Base-by-base conservation (phyloP, 2,113 vertebrate species). In the Aphelocoma coerulescens region DNA sequence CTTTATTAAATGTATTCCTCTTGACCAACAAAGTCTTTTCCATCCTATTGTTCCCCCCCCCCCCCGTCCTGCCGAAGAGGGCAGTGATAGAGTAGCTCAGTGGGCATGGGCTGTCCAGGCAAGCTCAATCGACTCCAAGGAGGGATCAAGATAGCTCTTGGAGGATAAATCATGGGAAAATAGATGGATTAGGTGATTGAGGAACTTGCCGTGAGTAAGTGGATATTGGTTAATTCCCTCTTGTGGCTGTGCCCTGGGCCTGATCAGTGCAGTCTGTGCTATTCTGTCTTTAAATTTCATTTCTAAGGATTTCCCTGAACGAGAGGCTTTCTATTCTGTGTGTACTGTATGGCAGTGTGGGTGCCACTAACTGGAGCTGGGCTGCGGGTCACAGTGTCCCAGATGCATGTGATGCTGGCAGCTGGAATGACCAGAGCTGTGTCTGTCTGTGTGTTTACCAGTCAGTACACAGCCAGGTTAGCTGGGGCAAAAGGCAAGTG, bases 41-140 rank as follows among this genome's bases (percentile, higher is more conserved):
- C 4, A 18, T 27, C 27, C 33, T 76, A 15, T 59, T 86, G 68
- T 68, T 33, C 27, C 21, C 37, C 37, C 49, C 22, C 22, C 39
- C 14, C 3, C 19, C 13, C n/a, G 7, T 48, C 19, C 68, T 28
- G 32, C 15, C 7, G 3, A 43, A 28, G 12, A 66, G 13, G 8
- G 16, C 9, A 37, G 37, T 37, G 37, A 27, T 26, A 18, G 1
- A 43, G 13, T 27, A 14, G 3, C 32, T 59, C 1, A 0, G 11
- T 59, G 32, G 11, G 16, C 17, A 27, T 51, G 32, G 13, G 17
- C 35, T 76, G 32, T 51, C 43, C 44, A 76, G 11, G 7, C 44
- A 51, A 67, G 32, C 21, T 32, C 17, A 51, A 15, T 11, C 6
- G 13, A 35, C 11, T 20, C 14, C 20, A 30, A 44, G 16, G n/a